Evolutionary conservation across 2,888 invertebrate species (phyloP), one percentile per base, ranked within the genome.

Genomic region (Erebia palarica): DNA sequence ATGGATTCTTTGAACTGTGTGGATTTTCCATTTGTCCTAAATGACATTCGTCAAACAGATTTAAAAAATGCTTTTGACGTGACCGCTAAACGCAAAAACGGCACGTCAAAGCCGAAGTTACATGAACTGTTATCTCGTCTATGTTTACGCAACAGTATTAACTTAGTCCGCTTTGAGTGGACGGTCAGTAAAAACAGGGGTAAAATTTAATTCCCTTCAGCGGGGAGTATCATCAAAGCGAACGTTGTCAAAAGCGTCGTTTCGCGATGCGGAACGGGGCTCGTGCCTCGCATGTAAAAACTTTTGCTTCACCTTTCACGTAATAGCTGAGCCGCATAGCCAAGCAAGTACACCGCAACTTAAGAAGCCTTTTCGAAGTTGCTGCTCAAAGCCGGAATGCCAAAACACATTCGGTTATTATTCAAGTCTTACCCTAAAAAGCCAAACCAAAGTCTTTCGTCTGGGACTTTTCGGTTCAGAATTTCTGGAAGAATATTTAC

Each of bases 201-300:
- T 86, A 87, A 86, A 90, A 87, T 91, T 87, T 86, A 87, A 89
- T 91, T 86, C 87, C 84, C 85, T 85, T 83, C 81, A 84, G 81
- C 81, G 80, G 80, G 80, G 80, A 81, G 84, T 83, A 81, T 84
- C 86, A 87, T 91, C 91, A 92, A 92, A 92, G 92, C 82, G 88
- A 87, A 83, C 82, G 86, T 86, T 90, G 88, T 90, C 90, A 89
- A 92, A 92, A 91, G 90, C 89, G 84, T 80, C 82, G 83, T 86
- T 83, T 85, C 84, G 82, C 88, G 85, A 83, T 83, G 86, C 87
- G 88, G 85, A 88, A 87, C 88, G 86, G 81, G 83, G 86, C 87
- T 84, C 84, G 84, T 84, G 87, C 83, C 82, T 86, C 86, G 88
- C 89, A 92, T 89, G 89, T 87, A 90, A 91, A 93, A 93, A 92